Percentiles rank a stretch among this genome's conserved stretches.
Evolutionary conservation across 1,140 invertebrate species (phyloP).

Genomic region (Rhizoglyphus robini): DNA sequence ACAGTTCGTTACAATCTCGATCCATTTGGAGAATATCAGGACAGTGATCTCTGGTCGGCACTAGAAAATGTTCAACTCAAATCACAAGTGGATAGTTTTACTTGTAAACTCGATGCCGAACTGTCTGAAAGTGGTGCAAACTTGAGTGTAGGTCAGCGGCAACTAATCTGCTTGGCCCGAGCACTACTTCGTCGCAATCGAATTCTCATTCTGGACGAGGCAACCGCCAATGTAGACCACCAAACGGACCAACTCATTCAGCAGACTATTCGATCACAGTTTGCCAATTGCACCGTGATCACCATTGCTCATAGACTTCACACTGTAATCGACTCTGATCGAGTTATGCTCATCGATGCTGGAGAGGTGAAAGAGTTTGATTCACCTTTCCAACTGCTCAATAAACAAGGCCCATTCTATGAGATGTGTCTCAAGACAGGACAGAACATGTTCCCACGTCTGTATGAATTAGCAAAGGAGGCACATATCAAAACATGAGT

Average conservation of each 20-base stretch:
- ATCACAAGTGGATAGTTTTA: conserved; percentile 45
- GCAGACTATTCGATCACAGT: conserved; percentile 34
- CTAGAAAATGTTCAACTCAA: conserved; percentile 29
- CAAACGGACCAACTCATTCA: conserved; percentile 36
- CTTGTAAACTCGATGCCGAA: conserved; percentile 34
- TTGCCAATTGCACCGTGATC: conserved; percentile 34
- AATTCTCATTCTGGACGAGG: conserved; percentile 40
- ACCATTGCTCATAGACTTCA: conserved; percentile 38
- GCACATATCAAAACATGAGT: too few species aligned
- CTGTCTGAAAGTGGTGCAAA: conserved; percentile 28
- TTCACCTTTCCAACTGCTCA: conserved; percentile 46
- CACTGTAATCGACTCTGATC: conserved; percentile 34
- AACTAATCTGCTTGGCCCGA: conserved; percentile 35
- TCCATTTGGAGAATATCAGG: conserved; percentile 28
- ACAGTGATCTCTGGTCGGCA: conserved; percentile 30
- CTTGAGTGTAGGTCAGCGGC: conserved; percentile 34
- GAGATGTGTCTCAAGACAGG: too few species aligned
- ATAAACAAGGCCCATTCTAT: too few species aligned
- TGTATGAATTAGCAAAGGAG: too few species aligned
- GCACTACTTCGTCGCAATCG: conserved; percentile 36
- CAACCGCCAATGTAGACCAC: conserved; percentile 38
- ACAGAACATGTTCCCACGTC: too few species aligned
- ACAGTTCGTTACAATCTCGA: conserved; percentile 34
- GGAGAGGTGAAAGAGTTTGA: conserved; percentile 63
- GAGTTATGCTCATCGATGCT: conserved; percentile 53